Percentiles rank a stretch among this genome's conserved stretches.
Evolutionary conservation across 2,888 invertebrate genomes (phyloP).

Genomic region (Lasioglossum vierecki): DNA sequence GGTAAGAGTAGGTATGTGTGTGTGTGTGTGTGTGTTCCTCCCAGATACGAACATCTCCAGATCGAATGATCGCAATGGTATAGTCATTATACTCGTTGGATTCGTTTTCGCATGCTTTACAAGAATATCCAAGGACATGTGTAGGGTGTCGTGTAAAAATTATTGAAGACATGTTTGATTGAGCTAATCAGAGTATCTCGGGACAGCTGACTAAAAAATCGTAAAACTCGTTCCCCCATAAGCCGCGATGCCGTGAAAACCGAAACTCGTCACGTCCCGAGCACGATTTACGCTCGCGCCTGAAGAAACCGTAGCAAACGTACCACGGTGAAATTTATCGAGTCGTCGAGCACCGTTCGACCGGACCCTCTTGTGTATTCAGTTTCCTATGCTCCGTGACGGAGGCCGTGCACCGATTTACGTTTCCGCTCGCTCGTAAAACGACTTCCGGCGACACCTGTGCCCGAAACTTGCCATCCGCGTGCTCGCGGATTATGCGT

Average conservation of each 20-base stretch:
- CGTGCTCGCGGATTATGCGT: conserved; percentile 34
- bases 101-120: background rate
- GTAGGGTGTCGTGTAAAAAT: background rate
- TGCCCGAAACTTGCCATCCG: conserved; percentile 59
- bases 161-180: background rate
- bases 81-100: background rate
- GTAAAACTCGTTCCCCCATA: background rate
- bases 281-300: background rate
- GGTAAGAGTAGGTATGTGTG: too few relatives aligned
- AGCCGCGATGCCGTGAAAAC: background rate
- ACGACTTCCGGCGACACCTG: conserved; percentile 71
- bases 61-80: background rate
- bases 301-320: background rate
- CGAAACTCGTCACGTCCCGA: background rate
- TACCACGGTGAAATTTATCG: conserved; percentile 22
- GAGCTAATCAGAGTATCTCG: background rate
- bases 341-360: conserved; percentile 21
- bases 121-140: background rate
- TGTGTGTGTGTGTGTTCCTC: too few relatives aligned
- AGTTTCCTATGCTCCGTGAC: conserved; percentile 57
- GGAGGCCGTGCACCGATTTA: conserved; percentile 67
- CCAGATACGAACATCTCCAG: background rate
- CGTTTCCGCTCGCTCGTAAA: conserved; percentile 68
- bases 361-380: conserved; percentile 43
- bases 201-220: background rate